A percentile compares a stretch with the other conserved stretches of the same genome.
phyloP scores from a whole-genome alignment of 2,113 vertebrate genomes.

The Ailurus styani region DNA sequence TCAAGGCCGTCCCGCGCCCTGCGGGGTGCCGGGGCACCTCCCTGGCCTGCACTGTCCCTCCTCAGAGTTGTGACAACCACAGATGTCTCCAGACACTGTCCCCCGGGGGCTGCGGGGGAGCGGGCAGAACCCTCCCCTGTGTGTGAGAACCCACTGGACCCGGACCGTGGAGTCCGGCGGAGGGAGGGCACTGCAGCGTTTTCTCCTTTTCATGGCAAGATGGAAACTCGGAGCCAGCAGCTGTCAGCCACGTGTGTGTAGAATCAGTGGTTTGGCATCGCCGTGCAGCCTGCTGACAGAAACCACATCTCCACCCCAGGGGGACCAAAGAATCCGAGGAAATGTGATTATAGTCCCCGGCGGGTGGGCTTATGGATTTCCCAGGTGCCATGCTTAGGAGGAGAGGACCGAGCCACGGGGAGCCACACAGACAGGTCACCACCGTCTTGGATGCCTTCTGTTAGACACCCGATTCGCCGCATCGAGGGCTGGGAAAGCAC shows the following conservation, averaged over 20 bases:
- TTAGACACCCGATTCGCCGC: neutral
- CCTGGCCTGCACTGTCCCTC: neutral
- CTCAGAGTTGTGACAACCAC: neutral
- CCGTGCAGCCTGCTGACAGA: too few species aligned
- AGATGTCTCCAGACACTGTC: neutral
- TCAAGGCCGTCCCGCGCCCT: fast-evolving
- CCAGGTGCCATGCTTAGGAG: neutral
- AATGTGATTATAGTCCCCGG: too few species aligned
- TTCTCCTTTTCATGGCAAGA: neutral
- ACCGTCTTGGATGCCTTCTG: fast-evolving
- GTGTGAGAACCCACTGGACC: neutral
- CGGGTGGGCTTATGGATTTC: neutral
- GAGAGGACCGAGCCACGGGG: neutral
- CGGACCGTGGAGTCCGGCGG: neutral
- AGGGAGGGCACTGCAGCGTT: too few species aligned
- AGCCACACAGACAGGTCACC: neutral
- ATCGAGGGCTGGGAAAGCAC: neutral
- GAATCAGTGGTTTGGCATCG: neutral
- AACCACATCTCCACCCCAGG: neutral
- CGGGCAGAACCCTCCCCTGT: fast-evolving
- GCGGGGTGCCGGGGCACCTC: neutral
- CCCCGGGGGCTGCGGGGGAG: neutral
- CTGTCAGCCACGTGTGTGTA: neutral
- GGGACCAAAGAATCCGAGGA: neutral
- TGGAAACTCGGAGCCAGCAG: neutral